Base-by-base conservation (phyloP, 1,140 invertebrate species). In the Trachymyrmex cornetzi region DNA sequence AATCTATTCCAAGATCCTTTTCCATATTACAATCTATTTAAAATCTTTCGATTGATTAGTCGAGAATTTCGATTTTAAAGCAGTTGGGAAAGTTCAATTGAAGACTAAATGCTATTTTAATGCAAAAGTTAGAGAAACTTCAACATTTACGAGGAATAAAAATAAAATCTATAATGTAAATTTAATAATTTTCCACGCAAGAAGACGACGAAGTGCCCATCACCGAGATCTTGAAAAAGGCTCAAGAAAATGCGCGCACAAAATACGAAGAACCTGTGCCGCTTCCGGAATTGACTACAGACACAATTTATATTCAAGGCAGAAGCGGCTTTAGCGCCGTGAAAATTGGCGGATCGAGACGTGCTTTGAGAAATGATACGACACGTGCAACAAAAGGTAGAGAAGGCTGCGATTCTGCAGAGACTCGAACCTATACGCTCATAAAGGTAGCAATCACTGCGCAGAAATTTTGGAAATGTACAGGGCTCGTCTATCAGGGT, bases 261-360 rank as follows among this genome's bases (percentile, higher is more conserved):
- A 94, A 93, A 82, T 94, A 94, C 53, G 94, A 93, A 63, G 92
- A 95, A 6, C 92, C 94, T 16, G 85, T 90, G 44, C 86, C 93
- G 16, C 77, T 95, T 63, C 87, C 92, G 3, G 92, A 94, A 86
- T 87, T 95, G 57, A 93, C 92, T 24, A 93, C 95, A 11, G 93
- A 95, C 72, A 95, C 89, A n/a, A 93, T 95, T 89, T 95, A 95
- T 81, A 93, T 95, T 59, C 94, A 95, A 85, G 89, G 93, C 48
- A 92, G 90, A 74, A 94, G 93, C 88, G 94, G 95, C 44, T 95
- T 95, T 87, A 95, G 90, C 77, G 91, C 94, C 0, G 87, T 95
- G 30, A 95, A 94, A 88, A 92, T 95, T 61, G 64, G 63, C 77
- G 57, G 87, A 92, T 86, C 80, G 64, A 55, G 66, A 69, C 55